Evolutionary conservation across 2,888 invertebrate species (phyloP).

Genomic region (Petrophora chlorosata): DNA sequence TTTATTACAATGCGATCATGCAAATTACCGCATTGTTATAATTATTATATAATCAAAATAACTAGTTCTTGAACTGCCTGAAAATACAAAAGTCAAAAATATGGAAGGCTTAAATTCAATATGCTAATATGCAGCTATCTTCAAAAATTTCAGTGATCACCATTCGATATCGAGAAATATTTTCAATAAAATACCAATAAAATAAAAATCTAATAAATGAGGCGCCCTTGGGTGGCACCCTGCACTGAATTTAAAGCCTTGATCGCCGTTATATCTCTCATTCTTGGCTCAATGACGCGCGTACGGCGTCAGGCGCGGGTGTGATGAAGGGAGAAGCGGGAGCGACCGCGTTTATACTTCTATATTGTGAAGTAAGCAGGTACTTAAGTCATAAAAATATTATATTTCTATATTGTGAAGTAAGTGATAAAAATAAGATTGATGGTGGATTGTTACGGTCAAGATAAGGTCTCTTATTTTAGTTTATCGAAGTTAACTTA

Average conservation of each 20-base stretch:
- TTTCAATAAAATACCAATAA: slow-evolving; percentile 50
- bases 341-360: not conserved
- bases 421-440: too few relatives aligned
- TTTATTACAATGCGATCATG: too few relatives aligned
- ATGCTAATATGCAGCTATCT: too few relatives aligned
- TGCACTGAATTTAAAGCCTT: slow-evolving; percentile 74
- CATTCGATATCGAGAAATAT: slow-evolving; percentile 23
- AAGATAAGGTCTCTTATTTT: too few relatives aligned
- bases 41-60: too few relatives aligned
- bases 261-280: slow-evolving; percentile 62
- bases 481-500: too few relatives aligned
- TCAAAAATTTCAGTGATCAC: slow-evolving; percentile 7
- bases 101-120: not conserved
- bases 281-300: slow-evolving; percentile 61
- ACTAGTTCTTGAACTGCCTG: too few relatives aligned
- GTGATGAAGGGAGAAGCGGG: slow-evolving; percentile 40
- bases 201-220: slow-evolving; percentile 70
- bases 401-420: not conserved
- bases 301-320: slow-evolving; percentile 49
- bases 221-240: slow-evolving; percentile 54
- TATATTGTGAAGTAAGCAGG: not conserved
- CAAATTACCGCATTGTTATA: too few relatives aligned
- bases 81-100: too few relatives aligned
- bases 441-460: too few relatives aligned
- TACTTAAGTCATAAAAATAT: too few relatives aligned